Evolutionary conservation across 2,797 vertebrate genomes (phyloP).

Genomic region (Danio jaintianensis): DNA sequence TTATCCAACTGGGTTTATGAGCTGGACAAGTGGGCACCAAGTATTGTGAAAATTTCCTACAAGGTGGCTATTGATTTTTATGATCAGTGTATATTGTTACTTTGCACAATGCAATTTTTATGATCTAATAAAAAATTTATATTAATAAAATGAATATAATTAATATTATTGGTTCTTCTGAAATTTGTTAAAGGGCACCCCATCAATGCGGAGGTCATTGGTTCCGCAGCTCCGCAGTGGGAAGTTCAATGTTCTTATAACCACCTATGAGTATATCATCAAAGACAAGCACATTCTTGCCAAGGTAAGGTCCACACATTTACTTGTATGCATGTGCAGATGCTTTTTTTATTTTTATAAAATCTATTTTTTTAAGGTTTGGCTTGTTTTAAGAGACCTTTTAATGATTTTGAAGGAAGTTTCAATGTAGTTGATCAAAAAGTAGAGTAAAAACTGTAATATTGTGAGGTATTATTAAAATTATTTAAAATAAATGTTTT

Average conservation of each 20-base stretch:
- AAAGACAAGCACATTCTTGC: slow-evolving; percentile 99
- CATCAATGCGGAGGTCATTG: slow-evolving; percentile 89
- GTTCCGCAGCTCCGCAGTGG: slow-evolving; percentile 94
- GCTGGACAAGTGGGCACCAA: slow-evolving; percentile 92
- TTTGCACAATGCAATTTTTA: neutral
- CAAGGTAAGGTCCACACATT: slow-evolving; percentile 81
- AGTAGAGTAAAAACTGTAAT: neutral
- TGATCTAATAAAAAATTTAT: neutral
- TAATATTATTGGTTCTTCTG: neutral
- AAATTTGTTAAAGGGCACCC: slow-evolving; percentile 86
- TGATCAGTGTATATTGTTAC: slow-evolving; percentile 7
- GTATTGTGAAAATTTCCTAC: slow-evolving; percentile 91
- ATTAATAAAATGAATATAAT: neutral
- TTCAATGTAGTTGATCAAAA: neutral
- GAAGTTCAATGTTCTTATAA: slow-evolving; percentile 96
- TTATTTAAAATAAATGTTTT: neutral
- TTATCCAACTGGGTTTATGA: slow-evolving; percentile 92
- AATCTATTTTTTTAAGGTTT: neutral
- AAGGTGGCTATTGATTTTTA: slow-evolving; percentile 75
- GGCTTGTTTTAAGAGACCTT: neutral
- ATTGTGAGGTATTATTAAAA: neutral
- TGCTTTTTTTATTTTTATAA: neutral
- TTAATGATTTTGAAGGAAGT: neutral
- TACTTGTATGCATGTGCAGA: neutral
- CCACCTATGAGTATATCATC: slow-evolving; percentile 98